phyloP scores from a whole-genome alignment of 2,113 vertebrate genomes.

The Elephas maximus region DNA sequence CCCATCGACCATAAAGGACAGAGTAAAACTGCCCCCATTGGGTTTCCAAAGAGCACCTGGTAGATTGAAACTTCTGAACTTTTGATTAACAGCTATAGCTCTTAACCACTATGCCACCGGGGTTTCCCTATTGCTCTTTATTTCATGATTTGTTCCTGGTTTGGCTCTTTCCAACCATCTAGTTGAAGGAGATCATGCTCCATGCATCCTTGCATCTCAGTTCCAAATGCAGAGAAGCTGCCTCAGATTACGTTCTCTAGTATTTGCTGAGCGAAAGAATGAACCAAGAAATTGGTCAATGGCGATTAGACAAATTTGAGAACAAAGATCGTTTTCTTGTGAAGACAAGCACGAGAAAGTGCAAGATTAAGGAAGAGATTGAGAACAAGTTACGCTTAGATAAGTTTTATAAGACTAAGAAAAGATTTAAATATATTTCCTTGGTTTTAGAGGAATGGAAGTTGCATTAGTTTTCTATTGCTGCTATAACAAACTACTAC shows the following conservation, averaged over 20 bases:
- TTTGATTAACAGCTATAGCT: too few species aligned
- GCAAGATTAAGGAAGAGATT: background rate
- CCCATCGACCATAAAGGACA: too few species aligned
- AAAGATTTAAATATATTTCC: fast-evolving
- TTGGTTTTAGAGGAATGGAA: fast-evolving
- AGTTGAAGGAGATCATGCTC: background rate
- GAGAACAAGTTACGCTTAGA: fast-evolving
- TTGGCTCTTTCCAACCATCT: background rate
- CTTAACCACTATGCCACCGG: too few species aligned
- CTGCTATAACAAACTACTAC: background rate
- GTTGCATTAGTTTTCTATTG: fast-evolving
- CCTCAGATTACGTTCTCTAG: background rate
- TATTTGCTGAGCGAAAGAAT: fast-evolving
- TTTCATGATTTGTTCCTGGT: background rate
- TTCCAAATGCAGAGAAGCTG: background rate
- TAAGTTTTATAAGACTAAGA: background rate
- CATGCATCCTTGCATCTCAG: background rate
- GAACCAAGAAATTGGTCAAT: fast-evolving
- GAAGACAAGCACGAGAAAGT: background rate
- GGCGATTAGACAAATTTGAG: background rate
- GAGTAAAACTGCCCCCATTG: too few species aligned
- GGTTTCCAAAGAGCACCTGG: too few species aligned
- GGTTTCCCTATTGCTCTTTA: background rate
- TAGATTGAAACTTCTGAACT: too few species aligned
- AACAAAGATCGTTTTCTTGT: background rate